These are phyloP conservation scores for Etheostoma nigrum DNA, from an alignment of 2,797 vertebrate species.

Conservation along the genomic window DNA sequence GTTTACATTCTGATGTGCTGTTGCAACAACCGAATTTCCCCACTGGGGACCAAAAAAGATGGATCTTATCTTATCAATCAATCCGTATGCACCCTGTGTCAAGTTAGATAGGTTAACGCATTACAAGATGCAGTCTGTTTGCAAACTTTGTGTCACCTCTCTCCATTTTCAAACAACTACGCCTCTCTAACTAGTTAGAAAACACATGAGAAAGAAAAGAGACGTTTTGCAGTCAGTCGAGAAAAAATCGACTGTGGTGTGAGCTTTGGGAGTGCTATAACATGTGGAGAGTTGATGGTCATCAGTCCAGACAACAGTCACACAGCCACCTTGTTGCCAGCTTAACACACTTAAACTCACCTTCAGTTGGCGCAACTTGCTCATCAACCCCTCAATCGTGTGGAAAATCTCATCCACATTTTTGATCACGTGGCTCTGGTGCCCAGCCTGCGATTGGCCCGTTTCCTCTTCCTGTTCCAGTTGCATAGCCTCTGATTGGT, in stretches of 20 bases:
- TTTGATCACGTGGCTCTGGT: constrained; percentile 75
- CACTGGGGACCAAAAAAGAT: too few relatives aligned
- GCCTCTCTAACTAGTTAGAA: background rate
- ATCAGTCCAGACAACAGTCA: background rate
- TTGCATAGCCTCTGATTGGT: constrained; percentile 47
- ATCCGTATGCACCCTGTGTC: background rate
- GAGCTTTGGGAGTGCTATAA: too few relatives aligned
- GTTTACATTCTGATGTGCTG: too few relatives aligned
- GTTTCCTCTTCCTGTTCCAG: constrained; percentile 38
- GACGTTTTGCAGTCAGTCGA: background rate
- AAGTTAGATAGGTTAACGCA: background rate
- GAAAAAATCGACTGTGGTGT: background rate
- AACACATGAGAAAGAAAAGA: background rate
- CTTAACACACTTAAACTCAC: constrained; percentile 56
- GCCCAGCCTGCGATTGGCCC: constrained; percentile 38
- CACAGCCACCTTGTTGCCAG: background rate
- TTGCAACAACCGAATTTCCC: too few relatives aligned
- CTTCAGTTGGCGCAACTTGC: constrained; percentile 81
- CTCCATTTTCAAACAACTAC: background rate
- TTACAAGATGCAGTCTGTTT: background rate
- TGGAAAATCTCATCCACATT: constrained; percentile 85
- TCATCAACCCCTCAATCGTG: constrained; percentile 83
- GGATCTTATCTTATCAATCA: too few relatives aligned
- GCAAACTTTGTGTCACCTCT: background rate
- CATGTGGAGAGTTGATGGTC: background rate